Conservation (phyloP, 2,113 vertebrate species). For the Nerophis ophidion region DNA sequence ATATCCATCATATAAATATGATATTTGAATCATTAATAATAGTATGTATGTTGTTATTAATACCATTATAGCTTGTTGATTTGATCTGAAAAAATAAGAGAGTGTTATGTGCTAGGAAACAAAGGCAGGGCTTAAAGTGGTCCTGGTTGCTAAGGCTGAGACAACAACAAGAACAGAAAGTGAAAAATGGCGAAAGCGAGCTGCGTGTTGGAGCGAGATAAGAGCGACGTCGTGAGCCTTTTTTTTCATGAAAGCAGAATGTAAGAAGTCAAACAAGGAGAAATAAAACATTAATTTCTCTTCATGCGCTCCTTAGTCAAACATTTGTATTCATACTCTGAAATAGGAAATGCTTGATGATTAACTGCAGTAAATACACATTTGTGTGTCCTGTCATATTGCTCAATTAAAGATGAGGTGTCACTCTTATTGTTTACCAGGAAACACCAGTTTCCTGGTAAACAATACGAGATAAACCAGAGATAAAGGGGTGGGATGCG, state of each 20-base stretch:
- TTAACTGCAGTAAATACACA: too few relatives aligned
- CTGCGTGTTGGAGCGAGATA: slow-evolving; percentile 52
- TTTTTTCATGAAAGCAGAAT: background rate
- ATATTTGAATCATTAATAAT: too few relatives aligned
- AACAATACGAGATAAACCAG: too few relatives aligned
- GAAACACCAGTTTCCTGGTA: too few relatives aligned
- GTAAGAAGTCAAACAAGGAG: background rate
- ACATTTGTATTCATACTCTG: background rate
- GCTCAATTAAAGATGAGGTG: too few relatives aligned
- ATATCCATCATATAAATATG: too few relatives aligned
- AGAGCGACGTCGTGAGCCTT: slow-evolving; percentile 2
- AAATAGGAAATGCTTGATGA: too few relatives aligned
- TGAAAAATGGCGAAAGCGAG: slow-evolving; percentile 35
- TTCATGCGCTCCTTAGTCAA: background rate
- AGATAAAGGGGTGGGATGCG: too few relatives aligned
- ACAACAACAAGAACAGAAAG: slow-evolving; percentile 17
- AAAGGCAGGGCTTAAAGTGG: background rate
- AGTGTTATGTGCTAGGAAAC: background rate
- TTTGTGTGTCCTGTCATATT: too few relatives aligned
- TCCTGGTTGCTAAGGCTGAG: background rate
- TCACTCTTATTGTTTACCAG: too few relatives aligned
- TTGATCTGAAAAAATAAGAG: background rate
- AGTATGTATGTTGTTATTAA: too few relatives aligned
- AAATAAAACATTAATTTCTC: slow-evolving; percentile 1
- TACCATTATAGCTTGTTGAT: too few relatives aligned